A percentile compares a stretch with the other conserved stretches of the same genome.
Conservation (phyloP, 2,113 vertebrate species). For the Aplodontia rufa region DNA sequence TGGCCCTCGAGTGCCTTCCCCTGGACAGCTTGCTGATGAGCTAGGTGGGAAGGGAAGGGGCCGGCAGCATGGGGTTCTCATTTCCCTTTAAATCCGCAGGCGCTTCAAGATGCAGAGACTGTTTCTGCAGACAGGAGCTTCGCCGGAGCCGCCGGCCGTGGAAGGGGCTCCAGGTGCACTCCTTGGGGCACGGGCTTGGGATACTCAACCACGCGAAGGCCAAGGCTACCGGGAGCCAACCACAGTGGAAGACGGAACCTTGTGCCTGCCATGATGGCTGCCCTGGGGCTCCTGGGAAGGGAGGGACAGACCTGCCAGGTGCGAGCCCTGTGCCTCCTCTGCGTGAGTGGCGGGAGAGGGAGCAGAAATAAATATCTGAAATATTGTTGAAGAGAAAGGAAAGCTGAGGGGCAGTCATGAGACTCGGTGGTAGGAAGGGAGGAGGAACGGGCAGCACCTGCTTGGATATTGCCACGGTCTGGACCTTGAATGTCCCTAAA, state of each 20-base stretch:
- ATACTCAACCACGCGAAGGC: not conserved
- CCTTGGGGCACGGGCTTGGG: not conserved
- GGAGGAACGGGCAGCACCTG: not conserved
- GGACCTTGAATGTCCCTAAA: not conserved
- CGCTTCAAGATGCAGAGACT: not conserved
- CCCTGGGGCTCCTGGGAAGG: not conserved
- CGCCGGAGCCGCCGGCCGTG: not conserved
- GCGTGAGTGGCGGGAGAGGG: not conserved
- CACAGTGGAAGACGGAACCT: rapidly evolving
- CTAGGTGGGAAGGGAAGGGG: constrained; percentile 6
- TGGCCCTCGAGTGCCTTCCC: not conserved
- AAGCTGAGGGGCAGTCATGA: not conserved
- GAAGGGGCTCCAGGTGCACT: not conserved
- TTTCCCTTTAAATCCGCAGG: constrained; percentile 46
- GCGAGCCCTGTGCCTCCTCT: not conserved
- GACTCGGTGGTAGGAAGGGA: not conserved
- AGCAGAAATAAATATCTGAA: not conserved
- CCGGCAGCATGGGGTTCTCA: constrained; percentile 27
- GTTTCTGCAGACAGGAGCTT: not conserved
- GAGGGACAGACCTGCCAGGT: not conserved
- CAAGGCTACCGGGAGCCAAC: not conserved
- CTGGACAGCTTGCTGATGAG: not conserved
- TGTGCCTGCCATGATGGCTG: not conserved
- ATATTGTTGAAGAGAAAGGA: not conserved
- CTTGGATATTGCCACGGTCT: not conserved